A percentile compares a stretch with the other conserved stretches of the same genome.
These are phyloP conservation scores for Vidua chalybeata DNA, from an alignment of 2,113 vertebrate genomes.

Conservation along the genomic window DNA sequence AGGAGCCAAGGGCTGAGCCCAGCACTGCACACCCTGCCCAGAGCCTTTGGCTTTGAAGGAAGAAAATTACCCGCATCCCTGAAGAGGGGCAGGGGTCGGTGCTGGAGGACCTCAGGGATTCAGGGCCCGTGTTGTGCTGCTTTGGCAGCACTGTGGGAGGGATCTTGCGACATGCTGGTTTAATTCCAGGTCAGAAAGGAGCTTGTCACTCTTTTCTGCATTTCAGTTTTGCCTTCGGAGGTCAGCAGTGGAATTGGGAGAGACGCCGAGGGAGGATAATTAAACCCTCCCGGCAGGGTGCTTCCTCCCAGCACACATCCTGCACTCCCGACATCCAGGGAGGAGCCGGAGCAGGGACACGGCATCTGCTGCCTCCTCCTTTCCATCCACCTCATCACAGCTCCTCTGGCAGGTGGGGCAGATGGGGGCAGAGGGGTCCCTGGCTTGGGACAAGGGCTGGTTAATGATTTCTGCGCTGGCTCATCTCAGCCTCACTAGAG, in stretches of 20 bases:
- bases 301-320: neutral
- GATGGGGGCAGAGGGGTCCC: neutral
- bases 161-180: neutral
- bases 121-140: neutral
- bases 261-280: constrained; percentile 9
- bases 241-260: constrained; percentile 35
- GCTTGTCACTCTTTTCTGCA: neutral
- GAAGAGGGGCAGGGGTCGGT: neutral
- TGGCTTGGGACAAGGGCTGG: neutral
- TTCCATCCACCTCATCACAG: neutral
- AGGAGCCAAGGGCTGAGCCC: neutral
- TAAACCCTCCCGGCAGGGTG: neutral
- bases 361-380: neutral
- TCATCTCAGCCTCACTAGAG: neutral
- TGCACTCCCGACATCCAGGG: neutral
- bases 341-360: neutral
- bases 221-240: constrained; percentile 12
- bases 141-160: neutral
- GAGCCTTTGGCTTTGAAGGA: neutral
- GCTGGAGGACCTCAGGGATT: neutral
- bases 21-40: neutral
- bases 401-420: neutral
- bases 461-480: neutral
- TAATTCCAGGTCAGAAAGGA: constrained; percentile 48
- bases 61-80: neutral